Conservation (phyloP, 1,140 invertebrate genomes). For the Telenomus remus region DNA sequence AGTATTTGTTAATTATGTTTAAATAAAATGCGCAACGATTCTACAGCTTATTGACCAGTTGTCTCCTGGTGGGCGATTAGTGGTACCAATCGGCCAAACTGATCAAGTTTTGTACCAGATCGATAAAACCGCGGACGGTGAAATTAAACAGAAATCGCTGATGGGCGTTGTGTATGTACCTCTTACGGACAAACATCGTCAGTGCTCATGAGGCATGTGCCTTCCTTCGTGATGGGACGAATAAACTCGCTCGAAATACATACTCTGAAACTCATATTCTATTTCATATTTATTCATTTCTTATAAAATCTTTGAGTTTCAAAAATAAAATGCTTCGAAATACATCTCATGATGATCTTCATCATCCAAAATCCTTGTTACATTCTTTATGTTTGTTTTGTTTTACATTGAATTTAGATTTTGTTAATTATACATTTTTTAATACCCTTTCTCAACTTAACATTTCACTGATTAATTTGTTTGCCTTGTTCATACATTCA, state of each 20-base stretch:
- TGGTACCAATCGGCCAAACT: slow-evolving; percentile 93
- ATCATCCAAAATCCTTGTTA: too few species aligned
- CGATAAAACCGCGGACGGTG: slow-evolving; percentile 90
- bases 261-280: too few species aligned
- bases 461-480: too few species aligned
- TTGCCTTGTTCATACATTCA: slow-evolving; percentile 2
- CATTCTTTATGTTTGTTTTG: too few species aligned
- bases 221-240: slow-evolving; percentile 51
- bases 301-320: too few species aligned
- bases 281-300: too few species aligned
- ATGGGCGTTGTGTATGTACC: slow-evolving; percentile 99
- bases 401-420: too few species aligned
- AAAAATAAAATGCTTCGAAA: too few species aligned
- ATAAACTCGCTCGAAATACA: neutral
- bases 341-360: too few species aligned
- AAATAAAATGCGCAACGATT: slow-evolving; percentile 4
- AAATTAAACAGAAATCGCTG: slow-evolving; percentile 84
- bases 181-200: slow-evolving; percentile 89
- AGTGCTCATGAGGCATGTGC: slow-evolving; percentile 73
- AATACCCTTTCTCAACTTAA: too few species aligned
- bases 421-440: too few species aligned
- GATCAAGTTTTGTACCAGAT: slow-evolving; percentile 89
- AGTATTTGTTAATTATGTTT: too few species aligned
- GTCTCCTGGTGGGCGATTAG: slow-evolving; percentile 89
- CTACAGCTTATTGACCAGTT: slow-evolving; percentile 82